Percentiles rank a stretch among this genome's conserved stretches.
These are phyloP conservation scores for Gouania willdenowi DNA, from an alignment of 2,797 vertebrate species.

Conservation along the genomic window DNA sequence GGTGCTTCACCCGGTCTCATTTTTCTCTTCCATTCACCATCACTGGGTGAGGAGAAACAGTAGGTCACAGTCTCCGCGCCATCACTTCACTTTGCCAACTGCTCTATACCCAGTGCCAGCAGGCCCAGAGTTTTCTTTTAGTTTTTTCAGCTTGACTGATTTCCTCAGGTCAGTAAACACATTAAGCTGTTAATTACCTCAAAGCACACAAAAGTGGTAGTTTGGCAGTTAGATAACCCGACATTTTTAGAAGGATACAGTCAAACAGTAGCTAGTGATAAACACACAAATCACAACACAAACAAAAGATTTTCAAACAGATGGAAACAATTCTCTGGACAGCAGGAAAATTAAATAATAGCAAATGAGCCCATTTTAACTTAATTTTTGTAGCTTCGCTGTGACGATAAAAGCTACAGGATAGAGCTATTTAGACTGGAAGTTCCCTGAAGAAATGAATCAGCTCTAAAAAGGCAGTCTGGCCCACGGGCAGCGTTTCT, in stretches of 20 bases:
- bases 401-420: slow-evolving; percentile 52
- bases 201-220: slow-evolving; percentile 55
- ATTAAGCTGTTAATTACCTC: slow-evolving; percentile 69
- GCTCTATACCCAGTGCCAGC: slow-evolving; percentile 19
- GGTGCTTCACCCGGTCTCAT: neutral
- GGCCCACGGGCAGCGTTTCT: slow-evolving; percentile 41
- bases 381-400: slow-evolving; percentile 48
- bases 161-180: slow-evolving; percentile 56
- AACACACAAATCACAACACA: neutral
- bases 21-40: slow-evolving; percentile 2
- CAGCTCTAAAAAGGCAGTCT: slow-evolving; percentile 51
- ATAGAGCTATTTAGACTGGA: slow-evolving; percentile 41
- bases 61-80: slow-evolving; percentile 30
- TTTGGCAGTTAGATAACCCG: slow-evolving; percentile 32
- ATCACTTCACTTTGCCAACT: slow-evolving; percentile 31
- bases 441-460: slow-evolving; percentile 59
- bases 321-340: slow-evolving; percentile 39
- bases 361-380: slow-evolving; percentile 36
- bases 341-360: slow-evolving; percentile 21
- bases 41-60: slow-evolving; percentile 10
- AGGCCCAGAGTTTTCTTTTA: slow-evolving; percentile 32
- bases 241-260: slow-evolving; percentile 17
- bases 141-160: slow-evolving; percentile 52
- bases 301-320: slow-evolving; percentile 11
- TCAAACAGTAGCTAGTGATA: slow-evolving; percentile 1